These are phyloP conservation scores for Allophyes oxyacanthae DNA, from an alignment of 2,888 invertebrate genomes.

Conservation along the genomic window DNA sequence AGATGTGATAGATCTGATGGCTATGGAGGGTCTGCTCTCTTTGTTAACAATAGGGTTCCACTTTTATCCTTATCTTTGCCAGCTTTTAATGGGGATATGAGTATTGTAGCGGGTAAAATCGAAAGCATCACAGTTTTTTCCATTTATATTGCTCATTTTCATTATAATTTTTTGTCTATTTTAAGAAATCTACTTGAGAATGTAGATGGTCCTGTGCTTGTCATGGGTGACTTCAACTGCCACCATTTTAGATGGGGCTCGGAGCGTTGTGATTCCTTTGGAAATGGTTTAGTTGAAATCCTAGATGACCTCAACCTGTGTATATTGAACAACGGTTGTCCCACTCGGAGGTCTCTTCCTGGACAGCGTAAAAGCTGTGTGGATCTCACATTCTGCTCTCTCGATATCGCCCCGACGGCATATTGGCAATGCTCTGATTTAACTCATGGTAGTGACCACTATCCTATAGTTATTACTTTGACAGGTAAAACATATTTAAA, in stretches of 20 bases:
- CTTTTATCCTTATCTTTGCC: background rate
- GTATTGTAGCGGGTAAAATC: background rate
- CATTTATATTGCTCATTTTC: background rate
- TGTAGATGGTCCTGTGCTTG: background rate
- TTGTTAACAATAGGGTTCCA: background rate
- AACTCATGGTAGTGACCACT: constrained; percentile 3
- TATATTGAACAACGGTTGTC: background rate
- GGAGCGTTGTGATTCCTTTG: background rate
- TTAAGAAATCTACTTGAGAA: background rate
- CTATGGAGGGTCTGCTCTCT: background rate
- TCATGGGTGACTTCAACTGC: background rate
- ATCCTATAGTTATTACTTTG: background rate
- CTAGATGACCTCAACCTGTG: background rate
- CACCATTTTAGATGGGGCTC: background rate
- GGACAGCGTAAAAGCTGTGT: constrained; percentile 3
- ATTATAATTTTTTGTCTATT: background rate
- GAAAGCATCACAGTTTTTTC: background rate
- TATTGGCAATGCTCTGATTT: background rate
- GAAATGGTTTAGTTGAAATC: background rate
- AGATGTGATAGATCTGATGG: background rate
- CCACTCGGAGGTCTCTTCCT: background rate
- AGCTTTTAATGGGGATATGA: background rate
- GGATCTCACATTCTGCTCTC: background rate
- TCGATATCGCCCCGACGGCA: background rate
- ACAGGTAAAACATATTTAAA: background rate